Conservation (phyloP, 2,113 vertebrate species). For the Stictonetta naevosa region DNA sequence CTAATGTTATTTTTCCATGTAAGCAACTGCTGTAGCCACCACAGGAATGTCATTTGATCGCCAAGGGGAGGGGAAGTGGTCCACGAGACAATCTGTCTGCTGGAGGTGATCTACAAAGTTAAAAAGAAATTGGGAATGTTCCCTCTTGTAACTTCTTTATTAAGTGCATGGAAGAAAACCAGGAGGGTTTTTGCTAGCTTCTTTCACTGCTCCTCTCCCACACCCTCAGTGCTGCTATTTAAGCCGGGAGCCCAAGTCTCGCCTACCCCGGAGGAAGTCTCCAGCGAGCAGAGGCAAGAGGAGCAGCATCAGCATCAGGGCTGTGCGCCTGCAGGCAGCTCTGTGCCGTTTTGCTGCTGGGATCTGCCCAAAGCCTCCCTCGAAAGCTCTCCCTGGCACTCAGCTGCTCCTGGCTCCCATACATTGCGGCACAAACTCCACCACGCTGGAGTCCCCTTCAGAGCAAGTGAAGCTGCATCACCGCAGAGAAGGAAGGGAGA, state of each 20-base stretch:
- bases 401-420: not conserved
- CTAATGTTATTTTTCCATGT: slow-evolving; percentile 72
- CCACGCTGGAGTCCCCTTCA: not conserved
- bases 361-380: not conserved
- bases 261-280: not conserved
- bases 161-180: not conserved
- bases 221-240: not conserved
- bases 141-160: not conserved
- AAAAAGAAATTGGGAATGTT: slow-evolving; percentile 16
- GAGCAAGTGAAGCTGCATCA: not conserved
- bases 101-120: slow-evolving; percentile 52
- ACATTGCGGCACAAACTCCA: not conserved
- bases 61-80: slow-evolving; percentile 64
- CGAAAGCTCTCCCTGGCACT: not conserved
- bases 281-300: not conserved
- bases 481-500: not conserved
- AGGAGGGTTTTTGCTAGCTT: not conserved
- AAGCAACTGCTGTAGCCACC: slow-evolving; percentile 70
- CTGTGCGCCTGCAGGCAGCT: fast-evolving
- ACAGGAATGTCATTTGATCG: slow-evolving; percentile 66
- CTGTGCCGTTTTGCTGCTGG: not conserved
- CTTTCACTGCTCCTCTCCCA: not conserved
- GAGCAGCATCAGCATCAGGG: not conserved
- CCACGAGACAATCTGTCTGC: slow-evolving; percentile 42
- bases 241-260: not conserved